Percentiles rank a stretch among this genome's conserved stretches.
Conservation (phyloP, 2,888 invertebrate genomes). For the Sisyra nigra region DNA sequence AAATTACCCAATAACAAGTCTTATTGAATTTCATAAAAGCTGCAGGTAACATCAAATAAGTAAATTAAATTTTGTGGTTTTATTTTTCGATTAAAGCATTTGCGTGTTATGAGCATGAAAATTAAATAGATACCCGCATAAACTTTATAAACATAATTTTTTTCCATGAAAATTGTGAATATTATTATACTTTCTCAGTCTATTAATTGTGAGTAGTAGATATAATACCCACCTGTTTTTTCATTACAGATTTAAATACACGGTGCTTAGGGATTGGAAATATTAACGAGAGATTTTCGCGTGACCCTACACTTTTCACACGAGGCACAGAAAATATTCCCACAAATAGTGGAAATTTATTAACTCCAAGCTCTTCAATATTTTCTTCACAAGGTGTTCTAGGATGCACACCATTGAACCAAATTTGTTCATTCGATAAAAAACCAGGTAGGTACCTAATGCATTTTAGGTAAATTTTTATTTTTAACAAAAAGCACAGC, state of each 20-base stretch:
- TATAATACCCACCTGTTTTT: not conserved
- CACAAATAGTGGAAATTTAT: not conserved
- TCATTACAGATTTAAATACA: conserved; percentile 2
- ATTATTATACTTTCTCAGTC: not conserved
- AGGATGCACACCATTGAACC: not conserved
- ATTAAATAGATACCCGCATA: not conserved
- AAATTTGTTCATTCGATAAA: conserved; percentile 2
- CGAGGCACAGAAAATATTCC: not conserved
- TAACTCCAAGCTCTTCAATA: not conserved
- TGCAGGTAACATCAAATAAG: not conserved
- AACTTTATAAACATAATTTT: not conserved
- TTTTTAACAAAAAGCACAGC: not conserved
- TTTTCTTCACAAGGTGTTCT: not conserved
- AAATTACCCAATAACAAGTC: no score
- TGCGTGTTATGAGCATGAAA: no score
- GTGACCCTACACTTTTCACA: not conserved
- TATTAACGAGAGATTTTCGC: not conserved
- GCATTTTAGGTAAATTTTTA: not conserved
- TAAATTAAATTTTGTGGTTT: conserved; percentile 2
- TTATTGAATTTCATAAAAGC: not conserved
- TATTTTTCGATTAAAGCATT: not conserved
- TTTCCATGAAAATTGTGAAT: not conserved
- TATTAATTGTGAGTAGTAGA: not conserved
- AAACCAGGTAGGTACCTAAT: not conserved
- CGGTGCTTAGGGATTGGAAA: not conserved